A percentile compares a stretch with the other conserved stretches of the same genome.
Evolutionary conservation across 2,113 vertebrate species (phyloP).

Genomic region (Rhinoderma darwinii): DNA sequence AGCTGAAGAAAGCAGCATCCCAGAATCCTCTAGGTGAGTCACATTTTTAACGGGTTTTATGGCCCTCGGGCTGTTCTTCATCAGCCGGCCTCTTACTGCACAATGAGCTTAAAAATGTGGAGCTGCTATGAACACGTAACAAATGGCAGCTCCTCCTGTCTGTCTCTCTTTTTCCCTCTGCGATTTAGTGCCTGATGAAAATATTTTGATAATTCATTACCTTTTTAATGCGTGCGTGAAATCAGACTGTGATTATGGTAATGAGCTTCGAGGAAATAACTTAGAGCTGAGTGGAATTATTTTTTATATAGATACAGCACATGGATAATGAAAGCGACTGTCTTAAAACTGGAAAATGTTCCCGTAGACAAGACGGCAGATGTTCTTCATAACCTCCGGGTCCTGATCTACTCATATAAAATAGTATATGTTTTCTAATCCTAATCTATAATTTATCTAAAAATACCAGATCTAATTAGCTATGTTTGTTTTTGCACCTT

Average conservation of each 20-base stretch:
- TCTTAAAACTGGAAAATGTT: neutral
- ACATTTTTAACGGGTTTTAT: slow-evolving; percentile 24
- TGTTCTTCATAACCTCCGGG: neutral
- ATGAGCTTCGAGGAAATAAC: slow-evolving; percentile 54
- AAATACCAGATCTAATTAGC: neutral
- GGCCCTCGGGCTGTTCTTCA: slow-evolving; percentile 27
- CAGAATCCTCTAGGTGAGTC: slow-evolving; percentile 44
- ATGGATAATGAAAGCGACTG: slow-evolving; percentile 29
- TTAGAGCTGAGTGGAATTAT: slow-evolving; percentile 35
- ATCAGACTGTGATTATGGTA: slow-evolving; percentile 58
- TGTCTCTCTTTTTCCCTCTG: slow-evolving; percentile 44
- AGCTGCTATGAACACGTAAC: neutral
- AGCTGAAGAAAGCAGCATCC: slow-evolving; percentile 26
- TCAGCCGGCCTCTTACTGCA: neutral
- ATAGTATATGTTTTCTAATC: neutral
- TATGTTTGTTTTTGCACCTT: neutral
- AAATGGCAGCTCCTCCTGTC: slow-evolving; percentile 32
- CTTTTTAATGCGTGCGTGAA: slow-evolving; percentile 58
- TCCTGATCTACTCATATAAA: neutral
- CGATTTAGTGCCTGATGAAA: slow-evolving; percentile 55
- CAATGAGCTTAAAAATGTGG: slow-evolving; percentile 17
- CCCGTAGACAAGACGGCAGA: neutral
- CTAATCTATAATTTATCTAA: neutral
- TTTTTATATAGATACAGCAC: slow-evolving; percentile 35
- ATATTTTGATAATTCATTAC: slow-evolving; percentile 60